phyloP scores from a whole-genome alignment of 2,113 vertebrate species.

The Caretta caretta region DNA sequence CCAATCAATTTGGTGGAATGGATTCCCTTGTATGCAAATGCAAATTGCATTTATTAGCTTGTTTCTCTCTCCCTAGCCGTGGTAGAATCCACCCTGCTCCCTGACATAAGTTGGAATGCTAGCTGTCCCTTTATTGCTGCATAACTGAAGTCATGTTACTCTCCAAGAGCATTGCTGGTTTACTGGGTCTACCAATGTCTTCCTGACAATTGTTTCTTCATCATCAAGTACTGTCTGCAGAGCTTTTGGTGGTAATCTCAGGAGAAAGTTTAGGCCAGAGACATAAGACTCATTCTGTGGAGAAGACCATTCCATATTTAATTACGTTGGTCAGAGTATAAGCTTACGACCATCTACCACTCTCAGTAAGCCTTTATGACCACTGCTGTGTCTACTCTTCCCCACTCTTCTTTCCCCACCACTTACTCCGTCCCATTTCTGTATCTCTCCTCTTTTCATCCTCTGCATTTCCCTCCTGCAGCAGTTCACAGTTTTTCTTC shows the following conservation, averaged over 20 bases:
- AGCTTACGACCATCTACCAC: neutral
- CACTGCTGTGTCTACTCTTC: neutral
- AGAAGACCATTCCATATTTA: neutral
- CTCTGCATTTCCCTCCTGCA: neutral
- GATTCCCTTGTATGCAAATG: conserved; percentile 65
- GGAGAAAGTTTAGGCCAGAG: neutral
- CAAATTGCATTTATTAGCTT: neutral
- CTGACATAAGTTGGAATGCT: neutral
- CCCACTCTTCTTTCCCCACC: neutral
- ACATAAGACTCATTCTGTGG: neutral
- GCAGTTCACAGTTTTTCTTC: neutral
- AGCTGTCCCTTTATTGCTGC: neutral
- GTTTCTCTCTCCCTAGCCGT: conserved; percentile 15
- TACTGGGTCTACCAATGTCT: neutral
- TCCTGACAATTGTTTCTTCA: neutral
- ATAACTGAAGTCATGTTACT: neutral
- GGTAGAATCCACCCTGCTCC: neutral
- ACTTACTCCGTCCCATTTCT: neutral
- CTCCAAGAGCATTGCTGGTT: neutral
- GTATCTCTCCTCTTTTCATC: neutral
- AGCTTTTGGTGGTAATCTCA: neutral
- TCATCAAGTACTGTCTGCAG: neutral
- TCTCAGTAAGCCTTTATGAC: neutral
- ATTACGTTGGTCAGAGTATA: neutral
- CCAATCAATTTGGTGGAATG: conserved; percentile 43